Evolutionary conservation across 1,140 invertebrate genomes (phyloP), one percentile per base, ranked within the genome.

Genomic region (Drosophila elegans): DNA sequence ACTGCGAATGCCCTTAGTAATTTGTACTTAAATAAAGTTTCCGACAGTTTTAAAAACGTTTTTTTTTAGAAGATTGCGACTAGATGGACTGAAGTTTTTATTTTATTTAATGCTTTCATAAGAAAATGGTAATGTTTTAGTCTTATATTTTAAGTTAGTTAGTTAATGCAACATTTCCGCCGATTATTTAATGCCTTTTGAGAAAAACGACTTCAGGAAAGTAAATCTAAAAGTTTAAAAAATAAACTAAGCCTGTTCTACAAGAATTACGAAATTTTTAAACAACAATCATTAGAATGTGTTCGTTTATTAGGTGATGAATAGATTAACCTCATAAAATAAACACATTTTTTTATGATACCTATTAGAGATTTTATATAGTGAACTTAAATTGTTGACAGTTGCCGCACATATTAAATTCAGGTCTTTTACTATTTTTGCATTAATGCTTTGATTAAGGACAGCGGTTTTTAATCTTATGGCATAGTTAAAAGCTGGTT

Each of bases 1-100:
- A 53, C 10, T 3, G 3, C 27, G 32, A 44, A 79, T 86, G 55
- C 82, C 34, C 82, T 86, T 34, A 41, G 9, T 11, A 10, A 16
- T 21, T n/a, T 3, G 1, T 4, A 16, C 27, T 7, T 16, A n/a
- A 32, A 32, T 6, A 32, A 5, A 3, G 5, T 32, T 32, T 5
- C 5, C 29, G 0, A 32, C 4, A 32, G 16, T 21, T 21, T 21
- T 21, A 1, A 21, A 21, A 21, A 21, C 16, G 16, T 32, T 3
- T 32, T 0, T 29, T 32, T 32, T 4, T 4, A 32, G 5, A 32
- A 32, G 29, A 0, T 32, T 32, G 5, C 0, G 7, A 7, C 5
- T 32, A 32, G 6, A 32, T 32, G 2, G 6, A 21, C 16, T 21
- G 16, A 1, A 21, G 16, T 21, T 21, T 21, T 21, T 21, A 21